Evolutionary conservation across 2,888 invertebrate genomes (phyloP).

Genomic region (Ophioninae sp.): DNA sequence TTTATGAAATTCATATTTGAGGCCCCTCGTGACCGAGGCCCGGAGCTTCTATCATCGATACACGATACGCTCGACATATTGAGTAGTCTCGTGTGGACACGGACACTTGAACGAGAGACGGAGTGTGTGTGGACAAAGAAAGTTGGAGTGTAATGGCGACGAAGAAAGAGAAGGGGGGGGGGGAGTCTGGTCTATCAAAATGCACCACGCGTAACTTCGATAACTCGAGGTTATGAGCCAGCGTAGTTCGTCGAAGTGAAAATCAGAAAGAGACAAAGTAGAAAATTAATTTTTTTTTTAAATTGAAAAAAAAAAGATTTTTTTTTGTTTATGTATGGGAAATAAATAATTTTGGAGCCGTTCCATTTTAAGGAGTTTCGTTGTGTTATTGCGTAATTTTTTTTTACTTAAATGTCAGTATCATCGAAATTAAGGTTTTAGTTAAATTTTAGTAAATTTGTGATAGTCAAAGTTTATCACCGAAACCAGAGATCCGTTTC

Average conservation of each 20-base stretch:
- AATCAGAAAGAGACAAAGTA: constrained; percentile 36
- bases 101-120: not conserved
- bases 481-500: no score
- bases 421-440: no score
- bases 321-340: not conserved
- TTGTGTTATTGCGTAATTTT: no score
- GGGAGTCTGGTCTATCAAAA: constrained; percentile 39
- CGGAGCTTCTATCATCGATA: constrained; percentile 55
- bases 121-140: not conserved
- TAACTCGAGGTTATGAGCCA: constrained; percentile 63
- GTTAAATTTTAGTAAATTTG: no score
- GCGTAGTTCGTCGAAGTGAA: constrained; percentile 48
- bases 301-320: constrained; percentile 27
- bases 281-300: no score
- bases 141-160: constrained; percentile 6
- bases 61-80: constrained; percentile 55
- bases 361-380: no score
- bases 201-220: constrained; percentile 53
- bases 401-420: no score
- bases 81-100: constrained; percentile 39
- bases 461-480: no score
- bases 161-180: constrained; percentile 3
- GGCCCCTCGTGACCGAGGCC: constrained; percentile 9
- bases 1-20: constrained; percentile 46
- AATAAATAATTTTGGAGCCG: not conserved